Percentiles rank a stretch among this genome's conserved stretches.
Conservation (phyloP, 2,888 invertebrate genomes). For the Sinhomidia bicolor region DNA sequence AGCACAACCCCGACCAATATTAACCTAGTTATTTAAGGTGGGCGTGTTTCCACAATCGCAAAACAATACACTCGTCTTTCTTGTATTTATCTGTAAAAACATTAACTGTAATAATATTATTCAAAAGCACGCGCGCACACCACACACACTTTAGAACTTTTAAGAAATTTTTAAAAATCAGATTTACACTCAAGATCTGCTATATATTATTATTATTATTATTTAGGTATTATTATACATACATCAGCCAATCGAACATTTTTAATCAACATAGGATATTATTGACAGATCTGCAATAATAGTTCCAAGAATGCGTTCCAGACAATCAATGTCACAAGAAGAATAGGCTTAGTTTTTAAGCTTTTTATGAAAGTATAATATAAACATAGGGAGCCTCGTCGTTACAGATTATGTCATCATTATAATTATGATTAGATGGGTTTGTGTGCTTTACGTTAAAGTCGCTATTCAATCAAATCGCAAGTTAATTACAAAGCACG, state of each 20-base stretch:
- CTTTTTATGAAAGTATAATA: background rate
- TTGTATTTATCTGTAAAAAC: slow-evolving; percentile 70
- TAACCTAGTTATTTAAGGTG: background rate
- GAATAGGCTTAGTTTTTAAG: background rate
- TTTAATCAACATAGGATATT: slow-evolving; percentile 54
- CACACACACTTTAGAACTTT: slow-evolving; percentile 16
- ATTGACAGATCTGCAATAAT: slow-evolving; percentile 59
- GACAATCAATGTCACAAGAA: slow-evolving; percentile 60
- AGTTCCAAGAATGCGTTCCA: slow-evolving; percentile 71
- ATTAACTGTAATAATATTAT: background rate
- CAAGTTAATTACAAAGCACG: background rate
- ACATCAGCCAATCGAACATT: slow-evolving; percentile 66
- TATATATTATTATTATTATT: slow-evolving; percentile 27
- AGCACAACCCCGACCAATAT: background rate
- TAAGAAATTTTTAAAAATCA: slow-evolving; percentile 18
- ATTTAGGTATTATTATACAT: too few relatives aligned
- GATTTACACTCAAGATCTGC: slow-evolving; percentile 64
- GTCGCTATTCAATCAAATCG: slow-evolving; percentile 17
- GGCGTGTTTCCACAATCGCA: slow-evolving; percentile 8
- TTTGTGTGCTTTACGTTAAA: background rate
- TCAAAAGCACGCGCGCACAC: background rate
- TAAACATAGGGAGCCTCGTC: background rate
- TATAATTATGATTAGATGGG: background rate
- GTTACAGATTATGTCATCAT: slow-evolving; percentile 16
- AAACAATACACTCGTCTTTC: slow-evolving; percentile 55